Conservation (phyloP, 2,888 invertebrate species). For the Lacanobia oleracea region DNA sequence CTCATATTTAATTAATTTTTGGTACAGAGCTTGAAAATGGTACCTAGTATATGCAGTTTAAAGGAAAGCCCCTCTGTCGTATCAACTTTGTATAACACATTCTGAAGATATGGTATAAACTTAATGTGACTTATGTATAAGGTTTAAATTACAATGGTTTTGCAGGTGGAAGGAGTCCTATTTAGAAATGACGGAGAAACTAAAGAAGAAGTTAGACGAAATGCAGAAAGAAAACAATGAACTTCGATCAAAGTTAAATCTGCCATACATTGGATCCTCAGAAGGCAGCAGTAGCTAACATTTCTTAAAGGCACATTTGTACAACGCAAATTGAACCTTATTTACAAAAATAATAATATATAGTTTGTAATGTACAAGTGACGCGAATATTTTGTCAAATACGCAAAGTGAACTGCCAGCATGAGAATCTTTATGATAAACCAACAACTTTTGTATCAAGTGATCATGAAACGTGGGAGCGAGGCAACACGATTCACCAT, state of each 20-base stretch:
- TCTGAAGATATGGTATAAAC: background rate
- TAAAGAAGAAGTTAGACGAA: constrained; percentile 90
- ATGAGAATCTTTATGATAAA: background rate
- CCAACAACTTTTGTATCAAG: background rate
- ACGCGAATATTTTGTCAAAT: too few relatives aligned
- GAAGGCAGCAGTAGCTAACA: constrained; percentile 75
- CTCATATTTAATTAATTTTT: too few relatives aligned
- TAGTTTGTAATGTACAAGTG: too few relatives aligned
- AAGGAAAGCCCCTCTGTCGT: too few relatives aligned
- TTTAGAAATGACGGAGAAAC: constrained; percentile 91
- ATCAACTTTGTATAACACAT: too few relatives aligned
- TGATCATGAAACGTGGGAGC: background rate
- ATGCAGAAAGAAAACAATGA: constrained; percentile 89
- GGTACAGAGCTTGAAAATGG: too few relatives aligned
- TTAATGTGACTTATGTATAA: background rate
- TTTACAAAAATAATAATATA: too few relatives aligned
- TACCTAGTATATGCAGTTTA: too few relatives aligned
- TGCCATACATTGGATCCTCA: constrained; percentile 72
- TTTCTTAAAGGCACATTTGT: background rate
- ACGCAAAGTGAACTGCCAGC: too few relatives aligned
- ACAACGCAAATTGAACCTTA: background rate
- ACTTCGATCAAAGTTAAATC: constrained; percentile 82
- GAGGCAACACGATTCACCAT: background rate
- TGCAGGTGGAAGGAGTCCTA: constrained; percentile 92
- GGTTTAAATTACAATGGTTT: constrained; percentile 21